A percentile compares a stretch with the other conserved stretches of the same genome.
These are phyloP conservation scores for Nansenia antarctica DNA, from an alignment of 2,113 vertebrate genomes.

Conservation along the genomic window DNA sequence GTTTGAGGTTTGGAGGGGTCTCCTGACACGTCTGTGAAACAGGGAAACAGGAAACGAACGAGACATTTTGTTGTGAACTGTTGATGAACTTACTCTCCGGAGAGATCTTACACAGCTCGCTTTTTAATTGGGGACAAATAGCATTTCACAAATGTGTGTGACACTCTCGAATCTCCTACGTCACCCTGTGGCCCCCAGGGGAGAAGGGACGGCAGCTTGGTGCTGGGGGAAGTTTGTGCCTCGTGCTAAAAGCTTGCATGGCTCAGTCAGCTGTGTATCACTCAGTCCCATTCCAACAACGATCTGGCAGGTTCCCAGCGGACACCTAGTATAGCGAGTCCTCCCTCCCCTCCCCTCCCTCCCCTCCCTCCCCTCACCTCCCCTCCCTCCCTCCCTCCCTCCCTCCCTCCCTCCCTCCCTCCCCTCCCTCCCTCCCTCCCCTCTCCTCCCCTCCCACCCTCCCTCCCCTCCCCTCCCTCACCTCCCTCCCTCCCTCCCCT, in stretches of 20 bases:
- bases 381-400: slow-evolving; percentile 40
- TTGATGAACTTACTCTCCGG: slow-evolving; percentile 55
- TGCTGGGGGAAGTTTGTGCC: slow-evolving; percentile 40
- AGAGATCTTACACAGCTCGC: slow-evolving; percentile 49
- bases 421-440: slow-evolving; percentile 37
- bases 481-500: too few relatives aligned
- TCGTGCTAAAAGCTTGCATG: slow-evolving; percentile 43
- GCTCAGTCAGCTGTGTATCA: slow-evolving; percentile 44
- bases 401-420: slow-evolving; percentile 37
- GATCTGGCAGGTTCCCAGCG: slow-evolving; percentile 43
- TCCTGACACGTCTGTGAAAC: slow-evolving; percentile 19
- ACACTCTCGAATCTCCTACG: slow-evolving; percentile 31
- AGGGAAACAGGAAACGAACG: slow-evolving; percentile 53
- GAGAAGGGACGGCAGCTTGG: slow-evolving; percentile 12
- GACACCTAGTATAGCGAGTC: too few relatives aligned
- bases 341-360: too few relatives aligned
- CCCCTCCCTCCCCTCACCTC: too few relatives aligned
- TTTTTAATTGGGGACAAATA: slow-evolving; percentile 61
- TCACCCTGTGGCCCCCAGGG: slow-evolving; percentile 32
- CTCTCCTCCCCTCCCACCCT: slow-evolving; percentile 41
- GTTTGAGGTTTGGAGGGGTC: slow-evolving; percentile 22
- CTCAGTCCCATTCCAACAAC: slow-evolving; percentile 54
- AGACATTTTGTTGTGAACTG: slow-evolving; percentile 62
- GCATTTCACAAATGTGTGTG: slow-evolving; percentile 61
- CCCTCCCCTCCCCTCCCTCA: slow-evolving; percentile 27